These are phyloP conservation scores for Chaetogeoica ovagalla DNA, from an alignment of 2,888 invertebrate species.

Conservation along the genomic window DNA sequence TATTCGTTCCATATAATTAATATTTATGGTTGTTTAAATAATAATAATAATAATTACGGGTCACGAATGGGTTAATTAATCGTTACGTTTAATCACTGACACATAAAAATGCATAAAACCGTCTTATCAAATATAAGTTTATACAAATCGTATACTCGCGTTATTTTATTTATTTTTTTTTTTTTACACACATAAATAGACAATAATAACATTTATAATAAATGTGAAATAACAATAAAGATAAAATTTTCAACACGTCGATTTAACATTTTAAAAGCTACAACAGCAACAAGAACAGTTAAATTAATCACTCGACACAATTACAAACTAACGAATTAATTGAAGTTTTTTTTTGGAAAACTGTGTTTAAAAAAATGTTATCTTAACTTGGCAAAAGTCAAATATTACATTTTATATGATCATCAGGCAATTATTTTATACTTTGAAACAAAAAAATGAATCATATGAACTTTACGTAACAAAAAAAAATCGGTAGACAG, in stretches of 20 bases:
- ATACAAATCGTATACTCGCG: not conserved
- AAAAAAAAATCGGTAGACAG: no score
- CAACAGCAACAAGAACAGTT: no score
- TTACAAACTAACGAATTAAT: not conserved
- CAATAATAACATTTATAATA: not conserved
- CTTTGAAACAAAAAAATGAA: no score
- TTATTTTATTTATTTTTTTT: not conserved
- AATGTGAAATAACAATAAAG: not conserved
- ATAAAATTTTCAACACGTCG: not conserved
- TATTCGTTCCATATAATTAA: no score
- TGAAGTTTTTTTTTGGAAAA: not conserved
- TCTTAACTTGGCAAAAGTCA: not conserved
- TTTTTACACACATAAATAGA: not conserved
- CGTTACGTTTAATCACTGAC: not conserved
- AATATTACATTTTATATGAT: not conserved
- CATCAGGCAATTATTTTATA: not conserved
- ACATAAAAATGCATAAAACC: not conserved
- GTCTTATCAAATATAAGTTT: not conserved
- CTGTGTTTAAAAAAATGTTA: not conserved
- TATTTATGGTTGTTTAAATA: not conserved
- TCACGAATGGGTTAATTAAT: constrained; percentile 19
- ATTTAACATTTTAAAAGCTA: no score
- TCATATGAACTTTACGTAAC: no score
- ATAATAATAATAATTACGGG: not conserved
- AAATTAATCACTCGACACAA: no score